Conservation (phyloP, 2,888 invertebrate species). For the Acanthosepion pharaonis region DNA sequence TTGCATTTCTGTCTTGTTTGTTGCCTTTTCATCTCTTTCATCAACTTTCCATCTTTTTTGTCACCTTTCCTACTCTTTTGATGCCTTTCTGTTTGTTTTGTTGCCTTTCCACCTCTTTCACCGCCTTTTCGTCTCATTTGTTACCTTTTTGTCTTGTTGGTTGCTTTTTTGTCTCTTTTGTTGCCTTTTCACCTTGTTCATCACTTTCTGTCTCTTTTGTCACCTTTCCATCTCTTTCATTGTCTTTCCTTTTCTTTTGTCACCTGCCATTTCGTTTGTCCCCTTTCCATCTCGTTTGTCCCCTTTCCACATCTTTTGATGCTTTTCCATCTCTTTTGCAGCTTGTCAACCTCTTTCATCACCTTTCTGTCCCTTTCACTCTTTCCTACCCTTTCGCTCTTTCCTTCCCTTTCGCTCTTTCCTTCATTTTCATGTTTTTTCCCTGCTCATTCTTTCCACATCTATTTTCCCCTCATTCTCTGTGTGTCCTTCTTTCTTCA, state of each 20-base stretch:
- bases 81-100: too few relatives aligned
- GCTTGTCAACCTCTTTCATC: not conserved
- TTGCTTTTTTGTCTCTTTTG: not conserved
- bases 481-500: too few relatives aligned
- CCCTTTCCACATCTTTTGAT: not conserved
- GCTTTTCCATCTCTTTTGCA: not conserved
- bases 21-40: not conserved
- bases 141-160: not conserved
- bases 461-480: not conserved
- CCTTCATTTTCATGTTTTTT: too few relatives aligned
- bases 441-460: too few relatives aligned
- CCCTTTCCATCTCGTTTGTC: not conserved
- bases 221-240: too few relatives aligned
- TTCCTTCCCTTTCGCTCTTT: too few relatives aligned
- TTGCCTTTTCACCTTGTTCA: rapidly evolving
- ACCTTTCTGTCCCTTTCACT: not conserved
- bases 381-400: too few relatives aligned
- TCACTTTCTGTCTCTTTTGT: not conserved
- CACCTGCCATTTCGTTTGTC: too few relatives aligned
- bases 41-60: too few relatives aligned
- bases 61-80: too few relatives aligned
- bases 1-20: not conserved
- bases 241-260: too few relatives aligned
- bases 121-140: not conserved
- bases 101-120: too few relatives aligned